phyloP scores from a whole-genome alignment of 1,140 invertebrate genomes.

The Bombyx mori region ASM3026992v2 NC_085112.1:3751501-3752000 shows the following conservation, averaged over 20 bases:
- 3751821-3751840: conserved; percentile 42
- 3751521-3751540: conserved; percentile 31
- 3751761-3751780: conserved; percentile 53
- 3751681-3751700: too few relatives aligned
- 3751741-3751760: conserved; percentile 34
- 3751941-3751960: conserved; percentile 29
- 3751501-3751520: conserved; percentile 35
- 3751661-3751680: too few relatives aligned
- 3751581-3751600: conserved; percentile 29
- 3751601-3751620: conserved; percentile 13
- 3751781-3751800: conserved; percentile 60
- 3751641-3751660: too few relatives aligned
- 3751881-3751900: conserved; percentile 50
- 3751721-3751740: conserved; percentile 21
- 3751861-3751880: conserved; percentile 33
- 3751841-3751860: conserved; percentile 33
- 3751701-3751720: too few relatives aligned
- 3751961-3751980: conserved; percentile 16
- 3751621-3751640: not conserved
- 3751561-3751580: conserved; percentile 13
- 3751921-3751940: conserved; percentile 44
- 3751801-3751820: conserved; percentile 49
- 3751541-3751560: conserved; percentile 30
- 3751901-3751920: conserved; percentile 40
- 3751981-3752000: conserved; percentile 31